Evolutionary conservation across 2,888 invertebrate genomes (phyloP), one percentile per base, ranked within the genome.

Genomic region (Venustoraphidia nigricollis): DNA sequence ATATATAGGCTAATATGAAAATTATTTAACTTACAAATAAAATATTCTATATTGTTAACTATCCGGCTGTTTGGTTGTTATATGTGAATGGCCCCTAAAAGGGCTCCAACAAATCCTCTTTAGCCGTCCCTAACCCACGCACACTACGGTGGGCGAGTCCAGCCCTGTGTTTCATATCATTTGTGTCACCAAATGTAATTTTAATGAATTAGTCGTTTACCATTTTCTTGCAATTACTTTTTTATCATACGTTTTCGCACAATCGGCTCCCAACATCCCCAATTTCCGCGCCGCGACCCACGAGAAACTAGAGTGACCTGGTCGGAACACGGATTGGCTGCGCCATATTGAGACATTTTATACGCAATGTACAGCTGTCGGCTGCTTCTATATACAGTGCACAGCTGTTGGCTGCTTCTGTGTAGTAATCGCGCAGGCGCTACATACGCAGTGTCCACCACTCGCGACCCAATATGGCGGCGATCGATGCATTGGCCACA

Each of bases 1-100:
- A 57, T 56, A 60, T 57, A 59, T 57, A 55, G 55, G 53, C 51
- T 51, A 48, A 46, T 42, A 51, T 43, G 48, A 46, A 47, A 27
- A 41, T 51, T 51, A 51, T 51, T 53, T 53, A 53, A 53, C 49
- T 47, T 49, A 47, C 50, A 53, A 53, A 49, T 54, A 54, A 53
- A 55, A 51, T 46, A 48, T 53, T 59, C 56, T 56, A 53, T 60
- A 61, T 63, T 63, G 63, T 64, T 66, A 58, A 63, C 55, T 62
- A 59, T 52, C 57, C 59, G 60, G 58, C 56, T 63, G 62, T 63
- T 58, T 58, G 27, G 58, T 59, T 59, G 60, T 61, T 62, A 58
- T 55, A 58, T 58, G 56, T 57, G 58, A 53, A 54, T 55, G 53
- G 45, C 44, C 40, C 45, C 47, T 36, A 36, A 49, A 42, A 27